Conservation (phyloP, 1,140 invertebrate genomes). For the Macrobrachium rosenbergii region DNA sequence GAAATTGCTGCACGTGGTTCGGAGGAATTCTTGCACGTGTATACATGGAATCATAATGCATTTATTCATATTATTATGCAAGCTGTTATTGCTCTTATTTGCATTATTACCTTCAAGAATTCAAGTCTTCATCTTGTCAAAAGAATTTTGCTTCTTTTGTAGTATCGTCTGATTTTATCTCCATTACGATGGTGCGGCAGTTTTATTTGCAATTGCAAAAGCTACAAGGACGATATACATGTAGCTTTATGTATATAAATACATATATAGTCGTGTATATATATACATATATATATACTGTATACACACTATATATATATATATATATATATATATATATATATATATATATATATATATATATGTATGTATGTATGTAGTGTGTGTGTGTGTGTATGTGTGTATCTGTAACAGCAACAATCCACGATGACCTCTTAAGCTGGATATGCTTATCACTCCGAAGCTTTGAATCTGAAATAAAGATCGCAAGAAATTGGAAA, state of each 20-base stretch:
- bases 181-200: too few species aligned
- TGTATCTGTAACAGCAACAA: not conserved
- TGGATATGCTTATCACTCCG: too few species aligned
- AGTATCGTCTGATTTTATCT: not conserved
- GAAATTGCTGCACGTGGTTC: too few species aligned
- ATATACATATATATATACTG: conserved; percentile 3
- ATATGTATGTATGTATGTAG: not conserved
- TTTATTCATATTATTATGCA: too few species aligned
- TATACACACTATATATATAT: too few species aligned
- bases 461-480: too few species aligned
- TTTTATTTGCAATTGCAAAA: not conserved
- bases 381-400: conserved; percentile 20
- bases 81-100: too few species aligned
- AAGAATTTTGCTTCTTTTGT: not conserved
- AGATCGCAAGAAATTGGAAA: too few species aligned
- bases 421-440: too few species aligned
- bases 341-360: conserved; percentile 40
- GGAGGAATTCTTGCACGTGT: too few species aligned
- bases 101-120: too few species aligned
- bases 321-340: conserved; percentile 33
- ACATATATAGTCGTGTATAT: not conserved
- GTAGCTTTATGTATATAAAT: conserved; percentile 27
- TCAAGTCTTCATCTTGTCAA: not conserved
- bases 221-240: not conserved
- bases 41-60: too few species aligned